Conservation (phyloP, 1,140 invertebrate species). For the Metopolophium dirhodum region DNA sequence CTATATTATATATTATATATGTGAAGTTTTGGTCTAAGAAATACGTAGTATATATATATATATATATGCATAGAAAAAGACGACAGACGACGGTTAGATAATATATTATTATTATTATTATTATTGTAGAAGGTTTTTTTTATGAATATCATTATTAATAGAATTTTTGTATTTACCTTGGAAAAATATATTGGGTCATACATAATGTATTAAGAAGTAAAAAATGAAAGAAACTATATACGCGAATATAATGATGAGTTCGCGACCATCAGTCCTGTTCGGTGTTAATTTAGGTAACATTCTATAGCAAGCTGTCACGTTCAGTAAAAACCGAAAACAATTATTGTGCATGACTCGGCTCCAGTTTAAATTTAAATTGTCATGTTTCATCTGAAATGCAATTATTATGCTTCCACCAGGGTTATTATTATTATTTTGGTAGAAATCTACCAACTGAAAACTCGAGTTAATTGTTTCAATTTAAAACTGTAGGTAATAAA, state of each 20-base stretch:
- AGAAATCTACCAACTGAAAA: not conserved
- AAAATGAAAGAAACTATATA: not conserved
- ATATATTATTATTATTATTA: not conserved
- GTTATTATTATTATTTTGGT: not conserved
- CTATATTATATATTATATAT: conserved; percentile 5
- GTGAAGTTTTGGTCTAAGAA: not conserved
- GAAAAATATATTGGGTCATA: not conserved
- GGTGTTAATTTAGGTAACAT: conserved; percentile 16
- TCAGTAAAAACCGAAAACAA: conserved; percentile 13
- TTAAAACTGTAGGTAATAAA: not conserved
- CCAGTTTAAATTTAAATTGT: not conserved
- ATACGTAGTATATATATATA: not conserved
- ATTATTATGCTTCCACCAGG: not conserved
- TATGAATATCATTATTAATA: not conserved
- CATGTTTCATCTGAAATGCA: not conserved
- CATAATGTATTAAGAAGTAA: conserved; percentile 2
- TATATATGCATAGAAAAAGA: no score
- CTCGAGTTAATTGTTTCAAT: not conserved
- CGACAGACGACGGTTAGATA: not conserved
- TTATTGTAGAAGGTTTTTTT: not conserved
- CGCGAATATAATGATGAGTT: not conserved
- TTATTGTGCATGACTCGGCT: not conserved
- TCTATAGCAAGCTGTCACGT: conserved; percentile 4
- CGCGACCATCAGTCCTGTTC: not conserved
- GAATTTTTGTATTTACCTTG: not conserved